These are phyloP conservation scores for Lasiurus borealis DNA, from an alignment of 2,113 vertebrate species.

Conservation along the genomic window DNA sequence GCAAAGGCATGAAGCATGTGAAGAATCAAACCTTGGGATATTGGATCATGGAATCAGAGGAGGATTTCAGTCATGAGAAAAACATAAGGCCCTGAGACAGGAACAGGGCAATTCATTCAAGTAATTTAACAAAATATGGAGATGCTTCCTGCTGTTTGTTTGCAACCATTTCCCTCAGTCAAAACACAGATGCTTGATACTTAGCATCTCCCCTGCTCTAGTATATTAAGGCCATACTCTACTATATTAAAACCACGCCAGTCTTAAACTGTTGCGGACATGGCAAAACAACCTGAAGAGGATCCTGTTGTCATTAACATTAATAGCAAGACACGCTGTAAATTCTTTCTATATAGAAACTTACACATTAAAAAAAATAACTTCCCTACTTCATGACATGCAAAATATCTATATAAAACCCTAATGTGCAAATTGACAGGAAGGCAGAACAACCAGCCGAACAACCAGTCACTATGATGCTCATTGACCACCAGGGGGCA, in stretches of 20 bases:
- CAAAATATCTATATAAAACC: neutral
- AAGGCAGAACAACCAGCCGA: too few species aligned
- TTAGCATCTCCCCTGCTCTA: neutral
- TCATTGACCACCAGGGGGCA: too few species aligned
- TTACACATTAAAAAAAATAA: neutral
- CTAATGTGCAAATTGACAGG: too few species aligned
- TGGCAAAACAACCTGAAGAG: neutral
- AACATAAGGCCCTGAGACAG: neutral
- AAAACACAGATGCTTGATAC: neutral
- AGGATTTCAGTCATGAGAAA: neutral
- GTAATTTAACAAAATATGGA: neutral
- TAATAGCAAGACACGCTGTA: neutral
- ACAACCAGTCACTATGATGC: accelerated
- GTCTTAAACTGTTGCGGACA: neutral
- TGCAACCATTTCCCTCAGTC: neutral
- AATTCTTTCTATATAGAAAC: neutral
- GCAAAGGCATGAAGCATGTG: neutral
- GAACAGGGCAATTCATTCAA: neutral
- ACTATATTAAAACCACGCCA: neutral
- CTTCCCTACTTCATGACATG: neutral
- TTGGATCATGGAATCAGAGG: accelerated
- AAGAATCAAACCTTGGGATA: neutral
- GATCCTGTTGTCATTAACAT: neutral
- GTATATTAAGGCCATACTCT: neutral
- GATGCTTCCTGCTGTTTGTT: neutral